Evolutionary conservation across 1,140 invertebrate species (phyloP), one percentile per base, ranked within the genome.

Genomic region (Apis cerana): DNA sequence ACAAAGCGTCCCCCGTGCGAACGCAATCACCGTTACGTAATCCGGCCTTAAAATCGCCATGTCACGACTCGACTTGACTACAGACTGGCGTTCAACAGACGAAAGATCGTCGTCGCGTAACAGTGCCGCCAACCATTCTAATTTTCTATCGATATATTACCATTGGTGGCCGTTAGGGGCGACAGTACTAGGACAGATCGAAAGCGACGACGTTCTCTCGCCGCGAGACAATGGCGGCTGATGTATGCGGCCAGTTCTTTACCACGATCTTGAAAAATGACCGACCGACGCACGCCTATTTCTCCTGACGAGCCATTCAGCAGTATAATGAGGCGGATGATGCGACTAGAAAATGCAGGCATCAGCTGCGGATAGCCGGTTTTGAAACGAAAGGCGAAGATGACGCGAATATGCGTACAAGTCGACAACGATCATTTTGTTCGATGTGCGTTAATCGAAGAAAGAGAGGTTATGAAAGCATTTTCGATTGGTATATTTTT

Each of bases 1-100:
- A 93, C 91, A 91, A 93, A 91, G 90, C 91, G 92, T 92, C 93
- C 84, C 75, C 92, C 91, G 92, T 93, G 92, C 91, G 91, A 93
- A 92, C 90, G 91, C 92, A 93, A 91, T 90, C 85, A 89, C 56
- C 71, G 83, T 91, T 91, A 88, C 88, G 88, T 91, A 91, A 91
- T 78, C 79, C 75, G 71, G 71, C 83, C 88, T 75, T 82, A 83
- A 83, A 82, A 61, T 83, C 77, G 69, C 77, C 62, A 27, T 21
- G 8, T 12, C n/a, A 13, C 27, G 48, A 15, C 59, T 81, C 71
- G 71, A 48, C 21, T 67, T 1, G 62, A 15, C 27, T 9, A 11
- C 12, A 23, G 8, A 10, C 19, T 48, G 7, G 27, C 50, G 56
- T 5, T 27, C 23, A 10, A 2, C 50, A 23, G 10, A 8, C 43